Evolutionary conservation across 2,797 vertebrate species (phyloP).

Genomic region (Arnoldichthys spilopterus): DNA sequence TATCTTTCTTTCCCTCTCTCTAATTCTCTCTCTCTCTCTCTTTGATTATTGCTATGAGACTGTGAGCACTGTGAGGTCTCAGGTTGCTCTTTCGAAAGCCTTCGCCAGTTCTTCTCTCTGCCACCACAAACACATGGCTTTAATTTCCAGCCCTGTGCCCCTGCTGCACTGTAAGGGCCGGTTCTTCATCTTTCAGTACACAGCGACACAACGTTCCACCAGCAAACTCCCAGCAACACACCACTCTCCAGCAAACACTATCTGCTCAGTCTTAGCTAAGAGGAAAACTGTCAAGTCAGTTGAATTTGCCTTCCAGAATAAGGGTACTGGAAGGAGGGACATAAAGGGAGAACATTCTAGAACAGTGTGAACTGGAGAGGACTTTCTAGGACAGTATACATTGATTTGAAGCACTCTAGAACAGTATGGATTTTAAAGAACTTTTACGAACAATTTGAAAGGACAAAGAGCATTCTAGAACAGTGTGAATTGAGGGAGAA

Average conservation of each 20-base stretch:
- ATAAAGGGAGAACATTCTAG: not conserved
- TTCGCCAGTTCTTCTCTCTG: not conserved
- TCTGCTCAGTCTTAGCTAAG: not conserved
- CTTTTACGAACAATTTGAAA: too few relatives aligned
- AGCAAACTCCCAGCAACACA: not conserved
- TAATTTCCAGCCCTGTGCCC: not conserved
- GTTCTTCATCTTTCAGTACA: not conserved
- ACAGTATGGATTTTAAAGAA: too few relatives aligned
- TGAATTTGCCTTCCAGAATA: not conserved
- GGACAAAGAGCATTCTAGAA: too few relatives aligned
- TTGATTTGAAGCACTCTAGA: too few relatives aligned
- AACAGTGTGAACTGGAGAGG: not conserved
- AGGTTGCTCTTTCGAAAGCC: constrained; percentile 27
- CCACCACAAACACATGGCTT: not conserved
- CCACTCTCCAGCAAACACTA: not conserved
- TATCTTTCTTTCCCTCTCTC: not conserved
- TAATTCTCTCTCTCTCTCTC: too few relatives aligned
- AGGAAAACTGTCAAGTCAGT: not conserved
- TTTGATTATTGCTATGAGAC: constrained; percentile 32
- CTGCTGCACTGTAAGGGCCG: not conserved
- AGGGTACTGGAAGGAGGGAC: not conserved
- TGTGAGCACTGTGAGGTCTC: constrained; percentile 15
- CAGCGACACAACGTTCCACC: not conserved
- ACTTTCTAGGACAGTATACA: too few relatives aligned
- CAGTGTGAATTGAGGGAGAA: too few relatives aligned